Conservation (phyloP, 2,797 vertebrate species). For the Somateria mollissima region DNA sequence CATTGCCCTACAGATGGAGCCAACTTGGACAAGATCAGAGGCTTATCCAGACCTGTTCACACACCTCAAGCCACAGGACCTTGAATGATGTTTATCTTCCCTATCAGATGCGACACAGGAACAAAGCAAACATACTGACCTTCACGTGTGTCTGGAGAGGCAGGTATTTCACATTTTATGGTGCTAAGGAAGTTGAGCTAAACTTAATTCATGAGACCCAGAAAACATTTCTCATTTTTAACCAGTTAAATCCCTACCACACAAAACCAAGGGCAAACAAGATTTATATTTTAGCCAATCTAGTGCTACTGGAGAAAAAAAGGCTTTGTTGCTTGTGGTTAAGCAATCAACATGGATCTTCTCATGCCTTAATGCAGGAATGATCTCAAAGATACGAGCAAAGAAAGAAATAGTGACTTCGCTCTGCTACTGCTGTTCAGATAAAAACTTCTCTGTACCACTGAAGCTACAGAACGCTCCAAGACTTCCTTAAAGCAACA, state of each 20-base stretch:
- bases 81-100: not conserved
- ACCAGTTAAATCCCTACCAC: not conserved
- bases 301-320: not conserved
- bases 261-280: not conserved
- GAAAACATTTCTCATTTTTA: not conserved
- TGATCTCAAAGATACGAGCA: accelerated
- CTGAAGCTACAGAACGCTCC: not conserved
- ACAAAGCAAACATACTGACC: not conserved
- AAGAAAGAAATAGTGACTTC: not conserved
- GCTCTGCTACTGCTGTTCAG: not conserved
- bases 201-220: not conserved
- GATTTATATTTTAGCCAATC: not conserved
- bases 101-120: not conserved
- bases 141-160: not conserved
- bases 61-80: not conserved
- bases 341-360: not conserved
- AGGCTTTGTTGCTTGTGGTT: not conserved
- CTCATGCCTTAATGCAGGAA: not conserved
- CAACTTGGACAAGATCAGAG: not conserved
- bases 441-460: not conserved
- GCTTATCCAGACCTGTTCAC: not conserved
- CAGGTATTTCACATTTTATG: not conserved
- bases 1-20: not conserved
- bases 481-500: not conserved
- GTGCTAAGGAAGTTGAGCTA: not conserved